Evolutionary conservation across 2,797 vertebrate genomes (phyloP), one percentile per base, ranked within the genome.

Genomic region (Sebastes taczanowskii): DNA sequence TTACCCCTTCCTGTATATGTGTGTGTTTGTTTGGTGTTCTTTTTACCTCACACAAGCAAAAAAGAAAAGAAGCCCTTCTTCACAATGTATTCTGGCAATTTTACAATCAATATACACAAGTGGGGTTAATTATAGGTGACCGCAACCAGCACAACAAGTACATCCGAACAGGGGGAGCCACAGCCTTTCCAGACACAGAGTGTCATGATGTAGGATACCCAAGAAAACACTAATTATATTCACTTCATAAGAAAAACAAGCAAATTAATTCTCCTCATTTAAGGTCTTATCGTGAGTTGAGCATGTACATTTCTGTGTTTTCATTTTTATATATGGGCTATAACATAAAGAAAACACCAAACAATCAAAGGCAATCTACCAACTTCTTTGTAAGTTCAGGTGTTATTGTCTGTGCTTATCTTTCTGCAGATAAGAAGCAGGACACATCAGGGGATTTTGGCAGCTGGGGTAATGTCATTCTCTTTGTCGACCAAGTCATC

Each of bases 371-470:
- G 16, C 25, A 46, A 53, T 71, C 27, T 23, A 16, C 27, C n/a
- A 34, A 35, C 7, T n/a, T 81, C 30, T 58, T 53, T 42, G 25
- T 61, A 25, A 30, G 65, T 66, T 46, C 53, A 46, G 8, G 27
- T 38, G 23, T 52, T 38, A 18, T 71, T 97, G 62, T 69, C 29
- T 72, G 20, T 62, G 18, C 66, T 63, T 91, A 18, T 71, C 23
- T 55, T 22, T 69, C 38, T 74, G 20, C 38, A 42, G 38, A 42
- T 42, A 42, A 42, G 38, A 0, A 16, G 38, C 38, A 42, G 38
- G 38, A 97, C 89, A 96, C 93, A 7, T 97, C 96, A 6, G 96
- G 96, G 71, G 96, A 97, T 83, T 97, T 97, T 30, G 95, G 96
- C 89, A 97, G 96, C 2, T 95, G 96, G 2, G 93, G 94, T 16